Evolutionary conservation across 1,140 invertebrate species (phyloP).

Genomic region (Parapsyche elsis): DNA sequence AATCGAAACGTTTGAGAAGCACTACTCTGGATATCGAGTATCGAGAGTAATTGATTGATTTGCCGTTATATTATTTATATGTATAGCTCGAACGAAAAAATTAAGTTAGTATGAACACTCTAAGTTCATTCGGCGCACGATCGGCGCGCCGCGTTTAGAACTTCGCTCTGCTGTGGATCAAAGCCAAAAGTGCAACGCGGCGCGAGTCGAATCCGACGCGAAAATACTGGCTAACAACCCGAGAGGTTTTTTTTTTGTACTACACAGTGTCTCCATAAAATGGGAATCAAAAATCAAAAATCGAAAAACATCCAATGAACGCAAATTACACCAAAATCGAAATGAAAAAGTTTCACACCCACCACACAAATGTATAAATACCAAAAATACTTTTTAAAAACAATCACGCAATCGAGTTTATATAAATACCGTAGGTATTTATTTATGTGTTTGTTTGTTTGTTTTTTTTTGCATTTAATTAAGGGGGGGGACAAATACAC

Average conservation of each 20-base stretch:
- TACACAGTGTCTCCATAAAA: constrained; percentile 25
- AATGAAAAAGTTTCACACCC: constrained; percentile 5
- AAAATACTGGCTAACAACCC: not conserved
- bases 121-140: too few species aligned
- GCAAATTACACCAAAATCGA: constrained; percentile 17
- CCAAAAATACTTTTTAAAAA: constrained; percentile 15
- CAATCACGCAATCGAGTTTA: not conserved
- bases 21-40: too few species aligned
- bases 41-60: too few species aligned
- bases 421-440: not conserved
- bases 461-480: not conserved
- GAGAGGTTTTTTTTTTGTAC: constrained; percentile 21
- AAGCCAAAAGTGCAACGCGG: too few species aligned
- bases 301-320: constrained; percentile 5
- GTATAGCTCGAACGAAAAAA: too few species aligned
- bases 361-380: not conserved
- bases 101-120: too few species aligned
- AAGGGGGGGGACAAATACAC: not conserved
- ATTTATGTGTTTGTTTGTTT: not conserved
- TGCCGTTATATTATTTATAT: too few species aligned
- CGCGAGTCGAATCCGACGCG: too few species aligned
- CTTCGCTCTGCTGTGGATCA: too few species aligned
- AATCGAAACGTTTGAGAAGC: too few species aligned
- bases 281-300: not conserved
- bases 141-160: too few species aligned